Evolutionary conservation across 2,113 vertebrate genomes (phyloP).

Genomic region (Centrocercus urophasianus): DNA sequence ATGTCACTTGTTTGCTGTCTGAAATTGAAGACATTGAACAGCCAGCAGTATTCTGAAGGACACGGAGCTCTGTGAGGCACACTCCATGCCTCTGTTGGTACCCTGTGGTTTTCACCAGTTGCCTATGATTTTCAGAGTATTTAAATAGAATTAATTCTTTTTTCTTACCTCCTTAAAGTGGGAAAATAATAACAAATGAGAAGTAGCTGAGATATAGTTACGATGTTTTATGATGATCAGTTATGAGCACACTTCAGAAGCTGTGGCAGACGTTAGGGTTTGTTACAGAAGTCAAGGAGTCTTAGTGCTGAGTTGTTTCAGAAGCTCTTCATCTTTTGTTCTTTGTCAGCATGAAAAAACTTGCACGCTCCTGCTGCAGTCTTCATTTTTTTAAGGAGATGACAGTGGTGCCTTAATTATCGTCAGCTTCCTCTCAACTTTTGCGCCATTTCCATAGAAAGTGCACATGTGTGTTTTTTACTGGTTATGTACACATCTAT

Average conservation of each 20-base stretch:
- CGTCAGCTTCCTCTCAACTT: not conserved
- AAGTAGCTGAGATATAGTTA: not conserved
- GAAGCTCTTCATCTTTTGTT: not conserved
- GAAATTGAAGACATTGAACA: not conserved
- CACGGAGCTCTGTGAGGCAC: not conserved
- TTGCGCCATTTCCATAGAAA: not conserved
- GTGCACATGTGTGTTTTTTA: not conserved
- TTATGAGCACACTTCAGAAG: not conserved
- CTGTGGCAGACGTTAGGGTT: not conserved
- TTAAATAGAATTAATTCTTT: not conserved
- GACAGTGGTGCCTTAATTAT: constrained; percentile 18
- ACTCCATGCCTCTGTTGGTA: rapidly evolving
- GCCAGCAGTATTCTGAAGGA: not conserved
- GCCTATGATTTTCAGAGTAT: not conserved
- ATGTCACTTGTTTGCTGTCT: not conserved
- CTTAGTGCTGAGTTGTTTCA: not conserved
- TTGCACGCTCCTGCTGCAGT: not conserved
- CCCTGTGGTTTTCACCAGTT: not conserved
- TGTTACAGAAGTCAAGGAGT: not conserved
- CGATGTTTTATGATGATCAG: not conserved
- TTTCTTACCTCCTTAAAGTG: not conserved
- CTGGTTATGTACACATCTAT: not conserved
- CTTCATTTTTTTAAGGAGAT: not conserved
- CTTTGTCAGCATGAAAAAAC: not conserved
- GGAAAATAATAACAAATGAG: not conserved